Evolutionary conservation across 2,797 vertebrate genomes (phyloP).

Genomic region (Nannoperca australis): DNA sequence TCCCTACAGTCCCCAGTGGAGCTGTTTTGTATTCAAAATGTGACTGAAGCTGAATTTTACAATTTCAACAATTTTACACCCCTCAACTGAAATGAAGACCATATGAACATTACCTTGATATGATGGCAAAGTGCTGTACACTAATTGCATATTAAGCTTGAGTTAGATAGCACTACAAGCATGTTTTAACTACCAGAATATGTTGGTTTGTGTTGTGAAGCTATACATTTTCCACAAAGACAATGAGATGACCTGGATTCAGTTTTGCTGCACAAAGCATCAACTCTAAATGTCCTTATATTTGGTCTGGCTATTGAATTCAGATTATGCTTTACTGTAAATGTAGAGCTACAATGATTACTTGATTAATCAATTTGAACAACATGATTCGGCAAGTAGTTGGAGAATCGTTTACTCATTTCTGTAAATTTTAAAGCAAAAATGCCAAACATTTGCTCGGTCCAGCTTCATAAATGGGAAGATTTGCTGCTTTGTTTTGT

Average conservation of each 20-base stretch:
- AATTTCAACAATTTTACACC: background rate
- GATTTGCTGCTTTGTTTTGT: no score
- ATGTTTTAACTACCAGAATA: background rate
- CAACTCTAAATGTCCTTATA: background rate
- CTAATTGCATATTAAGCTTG: background rate
- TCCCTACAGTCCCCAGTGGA: background rate
- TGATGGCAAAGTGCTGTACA: background rate
- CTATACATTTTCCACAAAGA: background rate
- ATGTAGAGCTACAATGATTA: no score
- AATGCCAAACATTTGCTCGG: no score
- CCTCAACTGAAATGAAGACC: background rate
- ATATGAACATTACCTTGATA: background rate
- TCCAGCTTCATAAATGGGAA: no score
- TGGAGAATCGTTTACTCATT: no score
- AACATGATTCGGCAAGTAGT: no score
- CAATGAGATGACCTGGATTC: slow-evolving; percentile 34
- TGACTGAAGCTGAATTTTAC: background rate
- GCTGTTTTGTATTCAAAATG: background rate
- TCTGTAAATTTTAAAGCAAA: no score
- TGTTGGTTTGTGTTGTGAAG: background rate
- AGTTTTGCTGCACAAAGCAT: background rate
- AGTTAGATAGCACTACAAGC: background rate
- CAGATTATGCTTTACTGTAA: background rate
- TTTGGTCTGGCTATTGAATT: background rate
- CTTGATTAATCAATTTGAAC: no score